phyloP scores from a whole-genome alignment of 2,888 invertebrate species.

The Dasysyrphus tricinctus region DNA sequence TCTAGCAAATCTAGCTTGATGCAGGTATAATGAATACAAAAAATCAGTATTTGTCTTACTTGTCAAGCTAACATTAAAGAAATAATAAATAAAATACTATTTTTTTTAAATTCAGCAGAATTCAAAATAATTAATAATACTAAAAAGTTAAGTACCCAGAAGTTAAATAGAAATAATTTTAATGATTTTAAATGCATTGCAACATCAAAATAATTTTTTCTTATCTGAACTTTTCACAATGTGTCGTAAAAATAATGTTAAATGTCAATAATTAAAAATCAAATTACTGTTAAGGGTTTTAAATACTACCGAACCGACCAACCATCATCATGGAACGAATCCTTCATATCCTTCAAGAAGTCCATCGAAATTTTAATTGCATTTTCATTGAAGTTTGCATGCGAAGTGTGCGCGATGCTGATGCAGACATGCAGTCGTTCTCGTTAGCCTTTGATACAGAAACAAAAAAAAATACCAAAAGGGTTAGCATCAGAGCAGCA shows the following conservation, averaged over 20 bases:
- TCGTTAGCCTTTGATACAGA: constrained; percentile 5
- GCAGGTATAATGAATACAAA: too few species aligned
- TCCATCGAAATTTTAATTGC: constrained; percentile 65
- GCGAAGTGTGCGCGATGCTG: constrained; percentile 21
- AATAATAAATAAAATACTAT: too few species aligned
- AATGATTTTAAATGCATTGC: too few species aligned
- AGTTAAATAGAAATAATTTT: too few species aligned
- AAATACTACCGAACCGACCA: not conserved
- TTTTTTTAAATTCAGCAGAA: too few species aligned
- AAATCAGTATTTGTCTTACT: too few species aligned
- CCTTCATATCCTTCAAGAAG: constrained; percentile 36
- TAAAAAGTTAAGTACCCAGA: too few species aligned
- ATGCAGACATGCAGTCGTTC: constrained; percentile 18
- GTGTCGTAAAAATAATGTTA: constrained; percentile 4
- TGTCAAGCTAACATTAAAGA: too few species aligned
- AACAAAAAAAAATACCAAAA: constrained; percentile 4
- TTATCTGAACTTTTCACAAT: not conserved
- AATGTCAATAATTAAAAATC: constrained; percentile 14
- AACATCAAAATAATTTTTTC: too few species aligned
- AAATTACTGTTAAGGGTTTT: constrained; percentile 10
- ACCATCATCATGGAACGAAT: not conserved
- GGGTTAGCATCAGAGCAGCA: not conserved
- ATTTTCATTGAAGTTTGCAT: constrained; percentile 39
- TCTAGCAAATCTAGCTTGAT: too few species aligned
- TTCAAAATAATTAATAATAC: too few species aligned